phyloP scores from a whole-genome alignment of 1,140 invertebrate species.

The Radopholus similis region DNA sequence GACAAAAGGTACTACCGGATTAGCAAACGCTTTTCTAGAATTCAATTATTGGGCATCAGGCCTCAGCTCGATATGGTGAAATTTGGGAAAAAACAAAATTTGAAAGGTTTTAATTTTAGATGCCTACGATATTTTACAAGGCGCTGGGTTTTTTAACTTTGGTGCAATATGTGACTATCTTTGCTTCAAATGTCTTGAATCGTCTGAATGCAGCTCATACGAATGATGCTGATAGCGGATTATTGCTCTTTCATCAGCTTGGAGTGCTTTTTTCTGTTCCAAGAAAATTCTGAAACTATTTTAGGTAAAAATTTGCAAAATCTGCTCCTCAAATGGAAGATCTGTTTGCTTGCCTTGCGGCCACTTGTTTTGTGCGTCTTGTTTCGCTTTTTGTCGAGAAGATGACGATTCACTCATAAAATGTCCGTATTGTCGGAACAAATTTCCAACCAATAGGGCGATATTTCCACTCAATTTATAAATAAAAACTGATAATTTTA shows the following conservation, averaged over 20 bases:
- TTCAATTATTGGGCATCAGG: conserved; percentile 26
- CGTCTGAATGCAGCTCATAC: not conserved
- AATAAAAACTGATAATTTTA: not conserved
- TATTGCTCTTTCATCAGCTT: not conserved
- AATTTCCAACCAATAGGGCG: conserved; percentile 27
- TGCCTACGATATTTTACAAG: conserved; percentile 28
- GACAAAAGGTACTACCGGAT: conserved; percentile 18
- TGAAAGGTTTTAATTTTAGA: conserved; percentile 15
- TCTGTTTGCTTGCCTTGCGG: conserved; percentile 50
- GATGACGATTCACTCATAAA: conserved; percentile 11
- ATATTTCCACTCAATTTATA: conserved; percentile 11
- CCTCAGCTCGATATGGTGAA: conserved; percentile 15
- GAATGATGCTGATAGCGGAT: not conserved
- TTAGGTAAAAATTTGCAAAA: not conserved
- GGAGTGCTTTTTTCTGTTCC: not conserved
- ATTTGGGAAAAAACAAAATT: not conserved
- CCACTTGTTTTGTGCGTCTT: conserved; percentile 47
- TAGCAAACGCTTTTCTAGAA: conserved; percentile 23
- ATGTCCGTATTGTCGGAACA: conserved; percentile 46
- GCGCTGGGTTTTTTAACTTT: conserved; percentile 28
- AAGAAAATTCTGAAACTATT: not conserved
- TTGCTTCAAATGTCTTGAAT: not conserved
- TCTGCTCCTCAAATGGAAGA: conserved; percentile 1
- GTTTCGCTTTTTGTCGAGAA: conserved; percentile 19
- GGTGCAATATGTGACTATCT: conserved; percentile 23